A percentile compares a stretch with the other conserved stretches of the same genome.
phyloP scores from a whole-genome alignment of 2,797 vertebrate genomes.

The Botia almorhae region DNA sequence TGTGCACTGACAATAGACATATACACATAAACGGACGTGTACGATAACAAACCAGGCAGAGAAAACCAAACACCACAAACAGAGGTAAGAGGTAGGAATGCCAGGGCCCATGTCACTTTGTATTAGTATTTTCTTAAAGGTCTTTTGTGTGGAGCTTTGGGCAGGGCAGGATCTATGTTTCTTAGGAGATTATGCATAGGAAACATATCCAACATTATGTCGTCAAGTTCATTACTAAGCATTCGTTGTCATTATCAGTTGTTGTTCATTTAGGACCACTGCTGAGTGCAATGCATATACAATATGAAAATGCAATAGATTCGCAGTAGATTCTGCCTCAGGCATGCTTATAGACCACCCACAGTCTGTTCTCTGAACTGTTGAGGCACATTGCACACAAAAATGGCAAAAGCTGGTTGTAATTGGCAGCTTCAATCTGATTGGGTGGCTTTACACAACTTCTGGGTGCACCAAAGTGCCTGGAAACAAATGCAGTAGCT shows the following conservation, averaged over 20 bases:
- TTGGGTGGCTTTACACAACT: too few species aligned
- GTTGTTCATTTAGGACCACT: too few species aligned
- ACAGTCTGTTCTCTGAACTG: background rate
- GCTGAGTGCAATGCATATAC: too few species aligned
- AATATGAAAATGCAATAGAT: too few species aligned
- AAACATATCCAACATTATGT: background rate
- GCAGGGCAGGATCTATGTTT: constrained; percentile 43
- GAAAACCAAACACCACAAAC: constrained; percentile 6
- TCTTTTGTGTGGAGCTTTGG: constrained; percentile 63
- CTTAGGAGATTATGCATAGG: background rate
- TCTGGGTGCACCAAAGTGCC: too few species aligned
- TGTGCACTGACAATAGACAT: constrained; percentile 44
- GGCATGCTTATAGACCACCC: too few species aligned
- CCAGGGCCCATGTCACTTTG: constrained; percentile 69
- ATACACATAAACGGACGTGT: constrained; percentile 21
- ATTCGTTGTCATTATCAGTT: background rate
- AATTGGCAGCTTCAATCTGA: background rate
- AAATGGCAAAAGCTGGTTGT: background rate
- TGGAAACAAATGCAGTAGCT: too few species aligned
- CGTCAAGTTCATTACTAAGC: too few species aligned
- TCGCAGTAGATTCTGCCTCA: too few species aligned
- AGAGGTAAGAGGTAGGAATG: constrained; percentile 63
- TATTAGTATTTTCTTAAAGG: constrained; percentile 76
- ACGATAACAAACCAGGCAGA: constrained; percentile 1
- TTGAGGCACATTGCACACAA: background rate